Conservation (phyloP, 2,888 invertebrate genomes). For the Xestia c-nigrum region DNA sequence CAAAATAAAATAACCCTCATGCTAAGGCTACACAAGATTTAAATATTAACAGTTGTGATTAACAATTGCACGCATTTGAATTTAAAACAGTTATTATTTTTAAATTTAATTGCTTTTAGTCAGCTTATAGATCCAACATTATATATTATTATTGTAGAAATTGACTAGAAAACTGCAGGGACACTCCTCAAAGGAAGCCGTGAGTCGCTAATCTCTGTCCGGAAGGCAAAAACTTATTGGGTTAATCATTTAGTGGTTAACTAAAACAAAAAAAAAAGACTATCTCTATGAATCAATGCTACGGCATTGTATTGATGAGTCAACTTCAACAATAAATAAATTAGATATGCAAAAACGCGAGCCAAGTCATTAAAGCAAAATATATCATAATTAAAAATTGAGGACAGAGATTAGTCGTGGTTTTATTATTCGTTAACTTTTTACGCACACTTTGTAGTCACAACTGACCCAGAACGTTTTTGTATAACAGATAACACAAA, state of each 20-base stretch:
- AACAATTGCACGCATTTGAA: slow-evolving; percentile 18
- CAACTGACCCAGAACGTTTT: slow-evolving; percentile 38
- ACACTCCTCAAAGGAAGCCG: slow-evolving; percentile 32
- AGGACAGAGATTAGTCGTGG: slow-evolving; percentile 27
- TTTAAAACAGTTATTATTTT: slow-evolving; percentile 2
- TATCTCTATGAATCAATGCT: background rate
- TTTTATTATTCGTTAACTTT: slow-evolving; percentile 23
- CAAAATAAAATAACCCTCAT: slow-evolving; percentile 35
- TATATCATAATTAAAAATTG: background rate
- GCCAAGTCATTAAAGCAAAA: slow-evolving; percentile 21
- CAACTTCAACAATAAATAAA: background rate
- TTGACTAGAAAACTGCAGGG: slow-evolving; percentile 71
- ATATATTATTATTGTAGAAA: slow-evolving; percentile 59
- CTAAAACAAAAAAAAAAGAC: slow-evolving; percentile 3
- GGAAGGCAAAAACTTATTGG: background rate
- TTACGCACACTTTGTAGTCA: slow-evolving; percentile 40
- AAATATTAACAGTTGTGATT: slow-evolving; percentile 26
- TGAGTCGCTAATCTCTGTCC: slow-evolving; percentile 22
- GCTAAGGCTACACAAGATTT: slow-evolving; percentile 34
- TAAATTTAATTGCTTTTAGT: slow-evolving; percentile 5
- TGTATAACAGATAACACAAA: slow-evolving; percentile 56
- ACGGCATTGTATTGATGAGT: slow-evolving; percentile 2
- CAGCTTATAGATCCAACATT: slow-evolving; percentile 38
- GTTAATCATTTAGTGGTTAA: background rate
- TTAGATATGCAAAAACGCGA: background rate